Percentiles rank a stretch among this genome's conserved stretches.
Conservation (phyloP, 1,140 invertebrate genomes). For the Pissodes strobi region DNA sequence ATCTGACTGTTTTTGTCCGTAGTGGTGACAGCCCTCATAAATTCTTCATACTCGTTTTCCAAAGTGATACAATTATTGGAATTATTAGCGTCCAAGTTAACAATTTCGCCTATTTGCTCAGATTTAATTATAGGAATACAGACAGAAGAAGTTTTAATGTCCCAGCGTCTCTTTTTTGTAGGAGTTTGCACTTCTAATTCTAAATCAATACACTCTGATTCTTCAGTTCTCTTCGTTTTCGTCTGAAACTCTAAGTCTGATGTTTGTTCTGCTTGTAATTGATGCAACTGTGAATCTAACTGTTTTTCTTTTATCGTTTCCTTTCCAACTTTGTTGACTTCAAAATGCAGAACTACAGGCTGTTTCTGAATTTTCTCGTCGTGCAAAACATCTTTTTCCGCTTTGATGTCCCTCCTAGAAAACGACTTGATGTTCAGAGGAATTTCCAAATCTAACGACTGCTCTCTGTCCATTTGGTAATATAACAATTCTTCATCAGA, state of each 20-base stretch:
- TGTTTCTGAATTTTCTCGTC: slow-evolving; percentile 38
- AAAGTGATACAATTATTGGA: slow-evolving; percentile 29
- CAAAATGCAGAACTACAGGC: slow-evolving; percentile 31
- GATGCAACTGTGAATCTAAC: slow-evolving; percentile 9
- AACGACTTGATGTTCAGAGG: slow-evolving; percentile 50
- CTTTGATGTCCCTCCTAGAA: slow-evolving; percentile 24
- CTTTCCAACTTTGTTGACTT: slow-evolving; percentile 36
- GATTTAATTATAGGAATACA: neutral
- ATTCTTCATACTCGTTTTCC: slow-evolving; percentile 53
- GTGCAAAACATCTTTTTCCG: slow-evolving; percentile 15
- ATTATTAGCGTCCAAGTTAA: slow-evolving; percentile 10
- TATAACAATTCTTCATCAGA: slow-evolving; percentile 49
- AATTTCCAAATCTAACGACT: slow-evolving; percentile 41
- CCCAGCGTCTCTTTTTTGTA: slow-evolving; percentile 15
- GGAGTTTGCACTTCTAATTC: neutral
- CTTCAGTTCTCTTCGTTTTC: too few species aligned
- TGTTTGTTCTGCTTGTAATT: too few species aligned
- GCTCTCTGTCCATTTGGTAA: neutral
- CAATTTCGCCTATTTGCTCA: neutral
- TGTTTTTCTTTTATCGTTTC: slow-evolving; percentile 34
- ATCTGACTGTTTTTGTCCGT: neutral
- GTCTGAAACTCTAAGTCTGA: too few species aligned
- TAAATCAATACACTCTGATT: too few species aligned
- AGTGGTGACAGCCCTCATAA: slow-evolving; percentile 48
- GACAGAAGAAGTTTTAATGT: slow-evolving; percentile 1